phyloP scores from a whole-genome alignment of 2,113 vertebrate species.

The Saccopteryx leptura region DNA sequence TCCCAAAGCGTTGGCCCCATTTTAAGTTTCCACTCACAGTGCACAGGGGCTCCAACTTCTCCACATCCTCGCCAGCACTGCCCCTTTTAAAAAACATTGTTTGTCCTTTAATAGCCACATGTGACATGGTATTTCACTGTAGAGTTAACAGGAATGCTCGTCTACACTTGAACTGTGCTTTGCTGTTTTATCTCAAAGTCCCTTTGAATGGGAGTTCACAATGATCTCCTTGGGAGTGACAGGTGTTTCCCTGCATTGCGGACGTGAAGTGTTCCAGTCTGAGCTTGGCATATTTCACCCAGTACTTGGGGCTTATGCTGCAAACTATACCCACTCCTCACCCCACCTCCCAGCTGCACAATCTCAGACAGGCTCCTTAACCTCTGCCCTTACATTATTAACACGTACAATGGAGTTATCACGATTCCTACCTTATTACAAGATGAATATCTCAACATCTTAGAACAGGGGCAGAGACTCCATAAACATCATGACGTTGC shows the following conservation, averaged over 20 bases:
- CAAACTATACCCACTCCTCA: background rate
- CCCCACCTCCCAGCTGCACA: background rate
- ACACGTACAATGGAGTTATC: background rate
- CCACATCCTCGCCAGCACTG: background rate
- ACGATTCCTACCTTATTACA: background rate
- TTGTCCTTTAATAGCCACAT: background rate
- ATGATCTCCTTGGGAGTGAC: background rate
- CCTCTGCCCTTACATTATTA: background rate
- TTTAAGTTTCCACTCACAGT: background rate
- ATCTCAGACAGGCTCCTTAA: background rate
- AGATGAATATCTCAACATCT: background rate
- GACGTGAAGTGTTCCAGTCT: no score
- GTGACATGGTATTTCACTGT: background rate
- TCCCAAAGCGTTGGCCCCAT: background rate
- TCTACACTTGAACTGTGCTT: background rate
- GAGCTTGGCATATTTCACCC: background rate
- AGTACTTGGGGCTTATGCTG: background rate
- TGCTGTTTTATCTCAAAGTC: background rate
- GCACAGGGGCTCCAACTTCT: background rate
- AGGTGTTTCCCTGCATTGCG: background rate
- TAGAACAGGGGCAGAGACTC: background rate
- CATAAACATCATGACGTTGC: background rate
- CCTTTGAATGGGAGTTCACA: background rate
- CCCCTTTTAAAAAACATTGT: background rate
- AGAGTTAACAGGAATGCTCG: background rate